A percentile compares a stretch with the other conserved stretches of the same genome.
These are phyloP conservation scores for Stictocephala bisonia DNA, from an alignment of 2,888 invertebrate genomes.

Conservation along the genomic window DNA sequence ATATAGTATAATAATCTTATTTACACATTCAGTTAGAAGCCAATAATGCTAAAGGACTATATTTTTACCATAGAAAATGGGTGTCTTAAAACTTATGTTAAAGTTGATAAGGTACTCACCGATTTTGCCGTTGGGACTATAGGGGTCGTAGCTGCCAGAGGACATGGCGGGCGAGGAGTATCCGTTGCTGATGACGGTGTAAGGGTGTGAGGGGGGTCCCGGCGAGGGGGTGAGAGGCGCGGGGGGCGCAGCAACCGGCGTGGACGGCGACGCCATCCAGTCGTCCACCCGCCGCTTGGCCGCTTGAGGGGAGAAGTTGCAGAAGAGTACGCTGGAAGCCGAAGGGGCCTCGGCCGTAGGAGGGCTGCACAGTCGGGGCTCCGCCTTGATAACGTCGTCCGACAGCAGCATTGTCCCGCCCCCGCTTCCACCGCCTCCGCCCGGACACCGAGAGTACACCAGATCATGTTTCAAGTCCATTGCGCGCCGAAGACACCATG, in stretches of 20 bases:
- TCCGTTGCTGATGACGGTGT: slow-evolving; percentile 73
- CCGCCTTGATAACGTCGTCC: slow-evolving; percentile 42
- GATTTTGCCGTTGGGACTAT: slow-evolving; percentile 90
- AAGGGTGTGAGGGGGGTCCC: slow-evolving; percentile 71
- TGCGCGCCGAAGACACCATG: neutral
- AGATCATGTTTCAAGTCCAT: slow-evolving; percentile 47
- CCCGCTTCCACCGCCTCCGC: slow-evolving; percentile 20
- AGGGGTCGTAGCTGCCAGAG: slow-evolving; percentile 89
- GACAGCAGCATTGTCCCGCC: slow-evolving; percentile 18
- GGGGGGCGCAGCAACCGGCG: slow-evolving; percentile 67
- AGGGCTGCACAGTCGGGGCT: slow-evolving; percentile 52
- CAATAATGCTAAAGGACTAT: no score
- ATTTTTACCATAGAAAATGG: no score
- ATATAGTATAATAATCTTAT: no score
- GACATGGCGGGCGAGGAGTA: slow-evolving; percentile 86
- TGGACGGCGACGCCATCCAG: slow-evolving; percentile 72
- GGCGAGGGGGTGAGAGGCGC: slow-evolving; percentile 70
- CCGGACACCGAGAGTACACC: slow-evolving; percentile 30
- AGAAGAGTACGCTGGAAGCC: slow-evolving; percentile 65
- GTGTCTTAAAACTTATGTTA: no score
- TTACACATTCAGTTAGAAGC: no score
- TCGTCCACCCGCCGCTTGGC: slow-evolving; percentile 70
- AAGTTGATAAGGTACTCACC: no score
- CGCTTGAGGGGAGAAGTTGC: slow-evolving; percentile 64
- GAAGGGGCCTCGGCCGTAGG: slow-evolving; percentile 63